Evolutionary conservation across 2,888 invertebrate genomes (phyloP).

Genomic region (Anoplius nigerrimus): DNA sequence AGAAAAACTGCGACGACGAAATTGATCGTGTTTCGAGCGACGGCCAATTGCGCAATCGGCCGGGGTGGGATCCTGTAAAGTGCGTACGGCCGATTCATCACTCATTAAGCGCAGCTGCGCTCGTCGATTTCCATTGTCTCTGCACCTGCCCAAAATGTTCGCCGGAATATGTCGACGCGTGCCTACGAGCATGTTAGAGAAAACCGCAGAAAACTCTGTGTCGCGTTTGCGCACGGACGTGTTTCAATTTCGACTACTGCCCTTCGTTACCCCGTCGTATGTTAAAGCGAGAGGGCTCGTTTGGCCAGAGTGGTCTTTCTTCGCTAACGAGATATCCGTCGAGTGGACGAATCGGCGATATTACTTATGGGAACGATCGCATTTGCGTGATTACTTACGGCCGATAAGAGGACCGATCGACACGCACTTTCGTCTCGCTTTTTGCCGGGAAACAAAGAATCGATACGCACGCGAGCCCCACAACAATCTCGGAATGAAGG

Average conservation of each 20-base stretch:
- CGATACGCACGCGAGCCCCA: slow-evolving; percentile 30
- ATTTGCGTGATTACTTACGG: slow-evolving; percentile 36
- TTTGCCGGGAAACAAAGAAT: slow-evolving; percentile 40
- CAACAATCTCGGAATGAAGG: slow-evolving; percentile 16
- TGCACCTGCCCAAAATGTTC: slow-evolving; percentile 54
- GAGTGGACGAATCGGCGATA: neutral
- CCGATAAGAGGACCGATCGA: slow-evolving; percentile 37
- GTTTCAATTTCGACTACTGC: neutral
- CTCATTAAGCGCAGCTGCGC: slow-evolving; percentile 57
- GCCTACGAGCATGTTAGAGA: slow-evolving; percentile 22
- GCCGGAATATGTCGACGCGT: slow-evolving; percentile 31
- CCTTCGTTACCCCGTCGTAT: neutral
- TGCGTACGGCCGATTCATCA: slow-evolving; percentile 47
- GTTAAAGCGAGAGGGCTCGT: neutral
- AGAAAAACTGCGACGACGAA: too few species aligned
- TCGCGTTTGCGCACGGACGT: neutral
- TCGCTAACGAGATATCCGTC: neutral
- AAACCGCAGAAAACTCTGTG: slow-evolving; percentile 20
- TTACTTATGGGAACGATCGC: neutral
- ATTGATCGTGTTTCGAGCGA: too few species aligned
- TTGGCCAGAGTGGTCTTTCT: too few species aligned
- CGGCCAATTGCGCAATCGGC: too few species aligned
- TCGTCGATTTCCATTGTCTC: slow-evolving; percentile 52
- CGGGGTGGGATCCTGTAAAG: slow-evolving; percentile 24
- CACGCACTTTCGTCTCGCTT: slow-evolving; percentile 49